Base-by-base conservation (phyloP, 92 coral and sea anemone genomes). In the Zoanthus gigantus region DNA sequence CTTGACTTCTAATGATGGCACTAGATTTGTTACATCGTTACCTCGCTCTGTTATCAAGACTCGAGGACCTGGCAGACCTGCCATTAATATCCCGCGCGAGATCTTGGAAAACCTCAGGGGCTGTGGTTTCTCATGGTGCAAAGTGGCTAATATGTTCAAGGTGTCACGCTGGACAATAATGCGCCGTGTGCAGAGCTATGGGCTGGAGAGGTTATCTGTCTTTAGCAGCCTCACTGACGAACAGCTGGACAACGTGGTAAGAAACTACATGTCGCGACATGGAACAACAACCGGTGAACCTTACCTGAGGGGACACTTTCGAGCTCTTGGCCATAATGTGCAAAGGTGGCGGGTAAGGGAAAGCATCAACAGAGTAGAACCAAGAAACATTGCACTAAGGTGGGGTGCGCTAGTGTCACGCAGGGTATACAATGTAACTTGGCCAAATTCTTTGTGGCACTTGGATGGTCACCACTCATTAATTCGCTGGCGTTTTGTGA, bases 351-450 rank as follows among this genome's bases (percentile, higher is more conserved):
- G 91, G 74, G 78, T 92, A 31, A 71, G 87, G 2, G 88, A 74
- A 76, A 77, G 85, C 23, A 9, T 93, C 76, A 78, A 82, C 14
- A 78, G 85, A 54, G 90, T 91, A 28, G 93, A 88, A 47, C 93
- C 94, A 9, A 56, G 32, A n/a, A 91, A 93, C 50, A 93, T 94
- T 52, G 92, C 90, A 72, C 86, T 93, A 56, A 80, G 94, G 42
- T 93, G 94, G 96, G 93, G 88, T 16, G 78, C n/a, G 13, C 31
- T 54, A 9, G 84, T 68, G 47, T 87, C 45, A 15, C 77, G 88
- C 45, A 73, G 88, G 52, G 28, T 42, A 15, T 84, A 84, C 34
- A 8, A 69, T 71, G 90, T 88, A 17, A 79, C 90, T 29, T 88
- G 88, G 90, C 79, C 79, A 8, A 88, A 88, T 88, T 88, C 88